Percentiles rank a stretch among this genome's conserved stretches.
These are phyloP conservation scores for Elachura formosa DNA, from an alignment of 2,113 vertebrate genomes.

Conservation along the genomic window DNA sequence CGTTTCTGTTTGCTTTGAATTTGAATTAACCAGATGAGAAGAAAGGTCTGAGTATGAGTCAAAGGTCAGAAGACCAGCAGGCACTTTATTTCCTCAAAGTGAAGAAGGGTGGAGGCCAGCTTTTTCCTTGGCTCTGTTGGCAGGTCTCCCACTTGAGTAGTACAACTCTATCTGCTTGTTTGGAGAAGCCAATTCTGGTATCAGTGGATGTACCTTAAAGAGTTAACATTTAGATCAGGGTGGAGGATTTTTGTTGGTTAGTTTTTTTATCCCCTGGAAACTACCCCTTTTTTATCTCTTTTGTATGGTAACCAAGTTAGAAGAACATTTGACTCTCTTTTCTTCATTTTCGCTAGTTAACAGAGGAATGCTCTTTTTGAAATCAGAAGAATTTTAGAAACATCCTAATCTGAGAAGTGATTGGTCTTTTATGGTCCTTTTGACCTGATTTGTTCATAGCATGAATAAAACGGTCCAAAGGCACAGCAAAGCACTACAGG, in stretches of 20 bases:
- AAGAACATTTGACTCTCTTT: neutral
- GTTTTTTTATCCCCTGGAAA: rapidly evolving
- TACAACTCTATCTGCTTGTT: neutral
- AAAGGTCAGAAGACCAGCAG: neutral
- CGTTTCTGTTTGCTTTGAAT: neutral
- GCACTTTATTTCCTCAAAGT: neutral
- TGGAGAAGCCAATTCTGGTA: neutral
- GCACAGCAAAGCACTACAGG: neutral
- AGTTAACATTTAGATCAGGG: neutral
- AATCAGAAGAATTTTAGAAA: neutral
- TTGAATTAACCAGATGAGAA: neutral
- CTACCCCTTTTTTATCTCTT: neutral
- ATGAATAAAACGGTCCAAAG: neutral
- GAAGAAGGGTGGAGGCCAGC: neutral
- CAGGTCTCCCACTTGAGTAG: neutral
- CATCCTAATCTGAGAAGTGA: neutral
- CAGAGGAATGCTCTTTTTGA: neutral
- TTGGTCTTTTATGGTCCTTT: neutral
- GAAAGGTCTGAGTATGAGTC: neutral
- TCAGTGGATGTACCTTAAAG: neutral
- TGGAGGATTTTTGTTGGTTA: rapidly evolving
- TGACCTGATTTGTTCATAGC: rapidly evolving
- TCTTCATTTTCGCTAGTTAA: neutral
- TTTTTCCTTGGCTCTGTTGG: neutral
- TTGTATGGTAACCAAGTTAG: neutral